These are phyloP conservation scores for Chlorops oryzae DNA, from an alignment of 1,140 invertebrate species.

Conservation along the genomic window DNA sequence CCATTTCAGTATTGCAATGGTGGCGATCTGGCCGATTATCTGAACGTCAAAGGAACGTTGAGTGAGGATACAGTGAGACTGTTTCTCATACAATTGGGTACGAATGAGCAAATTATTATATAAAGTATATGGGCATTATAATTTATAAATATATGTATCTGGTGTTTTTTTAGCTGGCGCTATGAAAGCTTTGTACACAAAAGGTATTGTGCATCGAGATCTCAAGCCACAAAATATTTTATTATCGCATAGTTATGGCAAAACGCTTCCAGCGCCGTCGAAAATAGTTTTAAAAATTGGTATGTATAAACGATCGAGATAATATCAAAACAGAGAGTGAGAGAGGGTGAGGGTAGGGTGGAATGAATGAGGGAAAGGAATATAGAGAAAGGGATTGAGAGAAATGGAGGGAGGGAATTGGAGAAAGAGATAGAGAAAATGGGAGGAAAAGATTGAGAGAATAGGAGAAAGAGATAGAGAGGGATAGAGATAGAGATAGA, in stretches of 20 bases:
- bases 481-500: too few relatives aligned
- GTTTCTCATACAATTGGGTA: constrained; percentile 90
- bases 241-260: constrained; percentile 72
- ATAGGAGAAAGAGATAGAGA: too few relatives aligned
- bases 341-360: too few relatives aligned
- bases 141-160: too few relatives aligned
- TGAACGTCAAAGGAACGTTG: constrained; percentile 83
- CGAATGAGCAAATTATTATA: constrained; percentile 18
- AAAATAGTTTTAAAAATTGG: constrained; percentile 91
- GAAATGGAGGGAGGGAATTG: too few relatives aligned
- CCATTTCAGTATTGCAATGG: constrained; percentile 90
- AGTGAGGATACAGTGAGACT: constrained; percentile 95
- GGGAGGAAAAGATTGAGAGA: too few relatives aligned
- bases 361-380: too few relatives aligned
- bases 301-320: constrained; percentile 55
- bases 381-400: too few relatives aligned
- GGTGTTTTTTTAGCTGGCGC: constrained; percentile 68
- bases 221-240: constrained; percentile 97
- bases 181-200: constrained; percentile 91
- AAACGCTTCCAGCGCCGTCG: constrained; percentile 75
- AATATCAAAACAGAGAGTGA: too few relatives aligned
- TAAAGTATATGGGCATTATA: too few relatives aligned
- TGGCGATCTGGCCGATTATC: constrained; percentile 95
- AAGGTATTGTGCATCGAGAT: constrained; percentile 98
- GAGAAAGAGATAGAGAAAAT: too few relatives aligned